phyloP scores from a whole-genome alignment of 2,113 vertebrate species.

The Syngnathoides biaculeatus region DNA sequence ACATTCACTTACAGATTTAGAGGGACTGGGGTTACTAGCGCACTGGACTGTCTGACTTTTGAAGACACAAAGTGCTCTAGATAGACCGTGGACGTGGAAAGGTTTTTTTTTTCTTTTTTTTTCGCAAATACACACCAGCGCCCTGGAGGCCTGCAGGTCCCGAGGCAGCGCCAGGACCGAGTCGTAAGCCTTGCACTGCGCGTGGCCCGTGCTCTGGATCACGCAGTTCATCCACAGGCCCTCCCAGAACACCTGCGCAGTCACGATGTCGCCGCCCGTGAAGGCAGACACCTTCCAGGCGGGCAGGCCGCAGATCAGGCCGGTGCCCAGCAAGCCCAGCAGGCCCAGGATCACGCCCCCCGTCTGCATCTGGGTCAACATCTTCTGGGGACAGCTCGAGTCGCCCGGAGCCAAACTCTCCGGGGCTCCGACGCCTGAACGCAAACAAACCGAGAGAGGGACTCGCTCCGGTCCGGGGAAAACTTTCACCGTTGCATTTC shows the following conservation, averaged over 20 bases:
- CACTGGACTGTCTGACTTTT: too few relatives aligned
- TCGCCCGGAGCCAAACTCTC: too few relatives aligned
- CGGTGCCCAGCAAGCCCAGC: conserved; percentile 82
- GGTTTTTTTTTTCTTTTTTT: too few relatives aligned
- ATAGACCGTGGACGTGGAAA: too few relatives aligned
- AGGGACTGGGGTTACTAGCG: too few relatives aligned
- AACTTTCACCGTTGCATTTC: neutral
- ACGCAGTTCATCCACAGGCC: conserved; percentile 84
- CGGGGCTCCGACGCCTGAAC: too few relatives aligned
- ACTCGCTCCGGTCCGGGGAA: too few relatives aligned
- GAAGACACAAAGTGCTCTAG: too few relatives aligned
- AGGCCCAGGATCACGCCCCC: conserved; percentile 75
- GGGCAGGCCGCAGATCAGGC: conserved; percentile 82
- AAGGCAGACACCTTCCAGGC: conserved; percentile 90
- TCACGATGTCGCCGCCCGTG: conserved; percentile 83
- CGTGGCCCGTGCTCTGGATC: conserved; percentile 76
- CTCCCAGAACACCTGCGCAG: conserved; percentile 82
- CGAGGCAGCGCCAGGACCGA: conserved; percentile 76
- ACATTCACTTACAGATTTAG: too few relatives aligned
- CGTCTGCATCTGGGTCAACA: conserved; percentile 76
- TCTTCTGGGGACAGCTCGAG: too few relatives aligned
- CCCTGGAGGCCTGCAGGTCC: conserved; percentile 70
- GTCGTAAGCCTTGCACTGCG: conserved; percentile 79
- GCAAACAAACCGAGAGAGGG: too few relatives aligned
- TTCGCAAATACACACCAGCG: conserved; percentile 39